Conservation (phyloP, 2,797 vertebrate species). For the Adrianichthys oophorus region DNA sequence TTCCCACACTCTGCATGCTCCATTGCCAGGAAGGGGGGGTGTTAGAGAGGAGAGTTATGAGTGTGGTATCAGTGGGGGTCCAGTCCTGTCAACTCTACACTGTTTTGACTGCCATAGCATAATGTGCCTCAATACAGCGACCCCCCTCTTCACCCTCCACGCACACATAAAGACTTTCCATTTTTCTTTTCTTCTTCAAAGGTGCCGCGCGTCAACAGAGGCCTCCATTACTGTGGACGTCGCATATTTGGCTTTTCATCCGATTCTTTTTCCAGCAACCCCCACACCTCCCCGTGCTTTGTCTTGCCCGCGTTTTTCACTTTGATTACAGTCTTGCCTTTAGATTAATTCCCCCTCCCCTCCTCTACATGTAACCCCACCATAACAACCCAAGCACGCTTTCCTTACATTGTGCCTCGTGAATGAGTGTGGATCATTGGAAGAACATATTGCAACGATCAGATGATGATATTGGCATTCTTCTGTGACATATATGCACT, state of each 20-base stretch:
- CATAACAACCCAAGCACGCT: slow-evolving; percentile 49
- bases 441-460: slow-evolving; percentile 80
- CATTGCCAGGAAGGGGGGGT: slow-evolving; percentile 67
- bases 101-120: slow-evolving; percentile 85
- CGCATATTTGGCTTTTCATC: slow-evolving; percentile 74
- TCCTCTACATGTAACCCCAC: not conserved
- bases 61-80: slow-evolving; percentile 49
- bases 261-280: slow-evolving; percentile 36
- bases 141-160: slow-evolving; percentile 40
- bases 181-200: slow-evolving; percentile 69
- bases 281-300: slow-evolving; percentile 36
- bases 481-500: not conserved
- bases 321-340: slow-evolving; percentile 81
- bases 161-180: slow-evolving; percentile 30
- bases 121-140: slow-evolving; percentile 84
- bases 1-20: slow-evolving; percentile 88
- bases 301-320: slow-evolving; percentile 77
- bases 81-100: slow-evolving; percentile 81
- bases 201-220: slow-evolving; percentile 65
- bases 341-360: slow-evolving; percentile 72
- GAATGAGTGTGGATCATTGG: slow-evolving; percentile 80
- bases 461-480: slow-evolving; percentile 61
- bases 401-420: slow-evolving; percentile 45
- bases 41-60: slow-evolving; percentile 43
- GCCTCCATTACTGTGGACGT: slow-evolving; percentile 72